Conservation (phyloP, 2,888 invertebrate species). For the Hyppa rectilinea region DNA sequence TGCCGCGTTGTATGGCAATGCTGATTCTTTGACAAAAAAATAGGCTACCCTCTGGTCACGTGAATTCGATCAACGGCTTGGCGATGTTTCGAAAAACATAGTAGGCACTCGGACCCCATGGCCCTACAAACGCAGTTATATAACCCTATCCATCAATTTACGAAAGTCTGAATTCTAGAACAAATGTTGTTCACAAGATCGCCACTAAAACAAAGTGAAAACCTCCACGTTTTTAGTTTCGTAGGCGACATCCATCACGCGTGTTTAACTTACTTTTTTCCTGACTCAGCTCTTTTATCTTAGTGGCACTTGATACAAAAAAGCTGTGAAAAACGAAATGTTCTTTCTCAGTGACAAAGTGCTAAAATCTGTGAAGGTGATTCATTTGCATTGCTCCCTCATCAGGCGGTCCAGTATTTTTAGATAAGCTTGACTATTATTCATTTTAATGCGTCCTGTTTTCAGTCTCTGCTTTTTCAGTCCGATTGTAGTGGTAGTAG, state of each 20-base stretch:
- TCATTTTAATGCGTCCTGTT: conserved; percentile 72
- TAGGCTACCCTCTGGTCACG: too few species aligned
- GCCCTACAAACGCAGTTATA: too few species aligned
- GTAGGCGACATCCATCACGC: conserved; percentile 43
- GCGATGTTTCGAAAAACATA: too few species aligned
- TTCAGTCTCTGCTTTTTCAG: conserved; percentile 29
- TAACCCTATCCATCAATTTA: neutral
- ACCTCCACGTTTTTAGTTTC: conserved; percentile 26
- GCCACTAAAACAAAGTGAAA: conserved; percentile 25
- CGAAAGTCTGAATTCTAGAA: conserved; percentile 2
- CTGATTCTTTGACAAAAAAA: too few species aligned
- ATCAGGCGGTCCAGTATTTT: conserved; percentile 61
- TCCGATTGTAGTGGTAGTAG: conserved; percentile 27
- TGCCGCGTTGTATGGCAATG: too few species aligned
- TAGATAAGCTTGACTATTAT: conserved; percentile 69
- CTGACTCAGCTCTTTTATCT: conserved; percentile 38
- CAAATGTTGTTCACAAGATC: neutral
- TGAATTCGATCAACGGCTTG: too few species aligned
- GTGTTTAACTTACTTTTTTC: conserved; percentile 26
- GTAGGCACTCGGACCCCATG: too few species aligned
- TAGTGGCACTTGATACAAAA: conserved; percentile 46
- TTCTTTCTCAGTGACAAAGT: conserved; percentile 49
- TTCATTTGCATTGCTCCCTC: conserved; percentile 67
- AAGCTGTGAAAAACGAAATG: conserved; percentile 44
- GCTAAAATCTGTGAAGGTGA: conserved; percentile 51